Evolutionary conservation across 2,113 vertebrate genomes (phyloP).

Genomic region (Diglossa brunneiventris): DNA sequence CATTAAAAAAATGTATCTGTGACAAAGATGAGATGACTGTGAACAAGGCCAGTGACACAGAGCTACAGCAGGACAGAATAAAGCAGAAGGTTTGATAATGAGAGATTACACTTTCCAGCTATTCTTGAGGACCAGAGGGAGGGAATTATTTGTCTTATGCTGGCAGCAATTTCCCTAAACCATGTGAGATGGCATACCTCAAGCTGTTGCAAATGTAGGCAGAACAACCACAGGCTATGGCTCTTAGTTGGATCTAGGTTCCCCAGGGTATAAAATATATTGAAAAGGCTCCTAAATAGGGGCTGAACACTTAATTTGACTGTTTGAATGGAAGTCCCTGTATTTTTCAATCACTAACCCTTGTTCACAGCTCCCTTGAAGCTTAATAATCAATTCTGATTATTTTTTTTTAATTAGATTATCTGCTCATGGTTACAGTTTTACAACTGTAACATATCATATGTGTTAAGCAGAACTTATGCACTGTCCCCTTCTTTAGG

Average conservation of each 20-base stretch:
- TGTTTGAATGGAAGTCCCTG: conserved; percentile 70
- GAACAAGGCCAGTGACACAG: conserved; percentile 67
- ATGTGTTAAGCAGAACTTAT: conserved; percentile 58
- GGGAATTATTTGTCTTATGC: conserved; percentile 86
- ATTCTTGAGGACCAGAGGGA: conserved; percentile 78
- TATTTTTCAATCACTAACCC: conserved; percentile 75
- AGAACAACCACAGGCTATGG: conserved; percentile 63
- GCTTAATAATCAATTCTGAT: conserved; percentile 75
- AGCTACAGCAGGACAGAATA: conserved; percentile 73
- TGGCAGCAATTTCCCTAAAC: conserved; percentile 89
- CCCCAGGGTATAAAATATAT: conserved; percentile 82
- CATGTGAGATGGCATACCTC: conserved; percentile 83
- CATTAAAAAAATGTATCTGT: conserved; percentile 74
- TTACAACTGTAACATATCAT: conserved; percentile 54
- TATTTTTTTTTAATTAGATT: conserved; percentile 63
- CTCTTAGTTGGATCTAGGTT: conserved; percentile 75
- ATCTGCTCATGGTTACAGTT: conserved; percentile 57
- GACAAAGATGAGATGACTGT: conserved; percentile 70
- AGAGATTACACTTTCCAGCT: conserved; percentile 80
- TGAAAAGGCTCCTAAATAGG: conserved; percentile 81
- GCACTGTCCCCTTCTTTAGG: conserved; percentile 13
- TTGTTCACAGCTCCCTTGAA: conserved; percentile 77
- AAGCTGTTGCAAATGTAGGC: conserved; percentile 86
- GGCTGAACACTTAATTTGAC: conserved; percentile 85
- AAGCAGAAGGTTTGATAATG: conserved; percentile 85